These are phyloP conservation scores for Coecobrya sp. DNA, from an alignment of 2,888 invertebrate species.

Conservation along the genomic window DNA sequence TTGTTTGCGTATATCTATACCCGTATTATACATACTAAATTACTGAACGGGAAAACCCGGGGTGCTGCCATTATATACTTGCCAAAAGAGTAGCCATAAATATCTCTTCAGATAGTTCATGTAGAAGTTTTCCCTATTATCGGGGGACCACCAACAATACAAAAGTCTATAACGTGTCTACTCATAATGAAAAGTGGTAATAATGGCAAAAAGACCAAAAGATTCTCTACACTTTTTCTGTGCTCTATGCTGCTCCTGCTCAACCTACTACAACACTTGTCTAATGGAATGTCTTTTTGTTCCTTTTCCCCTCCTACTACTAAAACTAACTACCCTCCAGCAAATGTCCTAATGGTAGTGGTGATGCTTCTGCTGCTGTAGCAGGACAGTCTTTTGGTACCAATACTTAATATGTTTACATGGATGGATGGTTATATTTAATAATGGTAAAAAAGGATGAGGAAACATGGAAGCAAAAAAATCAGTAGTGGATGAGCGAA, in stretches of 20 bases:
- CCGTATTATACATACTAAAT: not conserved
- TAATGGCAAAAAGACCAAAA: constrained; percentile 25
- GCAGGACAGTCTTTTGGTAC: not conserved
- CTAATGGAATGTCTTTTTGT: constrained; percentile 8
- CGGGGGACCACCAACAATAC: not conserved
- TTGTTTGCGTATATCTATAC: not conserved
- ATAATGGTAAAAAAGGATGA: constrained; percentile 39
- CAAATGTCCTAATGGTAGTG: not conserved
- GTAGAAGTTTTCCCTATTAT: not conserved
- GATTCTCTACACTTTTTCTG: not conserved
- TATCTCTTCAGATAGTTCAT: constrained; percentile 18
- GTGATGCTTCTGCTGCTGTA: not conserved
- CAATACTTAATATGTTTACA: constrained; percentile 40
- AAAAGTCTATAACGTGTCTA: constrained; percentile 2
- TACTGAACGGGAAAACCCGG: constrained; percentile 25
- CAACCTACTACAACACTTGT: not conserved
- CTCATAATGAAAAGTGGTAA: constrained; percentile 4
- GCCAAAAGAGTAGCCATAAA: constrained; percentile 52
- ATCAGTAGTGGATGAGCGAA: constrained; percentile 42
- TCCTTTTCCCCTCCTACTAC: not conserved
- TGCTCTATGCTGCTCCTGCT: not conserved
- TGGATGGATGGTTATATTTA: constrained; percentile 45
- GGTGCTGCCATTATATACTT: constrained; percentile 2
- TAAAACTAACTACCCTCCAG: not conserved
- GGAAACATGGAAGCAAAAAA: constrained; percentile 18